These are phyloP conservation scores for Ormyrus rosae DNA, from an alignment of 2,888 invertebrate genomes.

Conservation along the genomic window DNA sequence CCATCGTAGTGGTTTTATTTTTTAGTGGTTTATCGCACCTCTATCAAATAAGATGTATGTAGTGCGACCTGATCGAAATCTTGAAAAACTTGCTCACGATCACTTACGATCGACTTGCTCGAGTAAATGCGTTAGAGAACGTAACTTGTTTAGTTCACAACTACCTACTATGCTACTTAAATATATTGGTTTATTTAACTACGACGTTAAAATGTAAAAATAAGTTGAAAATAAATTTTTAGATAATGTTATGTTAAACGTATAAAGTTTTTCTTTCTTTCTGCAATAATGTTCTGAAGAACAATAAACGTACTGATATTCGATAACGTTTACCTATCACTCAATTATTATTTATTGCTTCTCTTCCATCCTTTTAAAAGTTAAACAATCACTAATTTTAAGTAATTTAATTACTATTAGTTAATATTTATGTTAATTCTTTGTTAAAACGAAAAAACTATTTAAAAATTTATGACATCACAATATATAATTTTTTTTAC, in stretches of 20 bases:
- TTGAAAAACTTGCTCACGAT: background rate
- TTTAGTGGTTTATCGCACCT: background rate
- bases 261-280: background rate
- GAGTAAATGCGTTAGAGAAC: background rate
- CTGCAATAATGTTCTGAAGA: background rate
- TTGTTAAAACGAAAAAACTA: too few species aligned
- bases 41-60: background rate
- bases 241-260: slow-evolving; percentile 11
- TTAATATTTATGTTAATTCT: too few species aligned
- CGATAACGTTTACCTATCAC: too few species aligned
- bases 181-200: background rate
- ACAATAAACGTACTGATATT: too few species aligned
- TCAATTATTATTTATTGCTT: too few species aligned
- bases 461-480: too few species aligned
- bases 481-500: too few species aligned
- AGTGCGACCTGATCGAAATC: slow-evolving; percentile 3
- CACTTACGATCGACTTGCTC: background rate
- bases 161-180: background rate
- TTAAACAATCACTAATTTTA: too few species aligned
- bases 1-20: slow-evolving; percentile 14
- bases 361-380: too few species aligned
- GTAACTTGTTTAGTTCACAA: background rate
- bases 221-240: slow-evolving; percentile 12
- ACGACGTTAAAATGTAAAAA: slow-evolving; percentile 1
- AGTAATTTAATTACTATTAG: too few species aligned